A percentile compares a stretch with the other conserved stretches of the same genome.
Evolutionary conservation across 2,113 vertebrate genomes (phyloP).

Genomic region (Zingel zingel): DNA sequence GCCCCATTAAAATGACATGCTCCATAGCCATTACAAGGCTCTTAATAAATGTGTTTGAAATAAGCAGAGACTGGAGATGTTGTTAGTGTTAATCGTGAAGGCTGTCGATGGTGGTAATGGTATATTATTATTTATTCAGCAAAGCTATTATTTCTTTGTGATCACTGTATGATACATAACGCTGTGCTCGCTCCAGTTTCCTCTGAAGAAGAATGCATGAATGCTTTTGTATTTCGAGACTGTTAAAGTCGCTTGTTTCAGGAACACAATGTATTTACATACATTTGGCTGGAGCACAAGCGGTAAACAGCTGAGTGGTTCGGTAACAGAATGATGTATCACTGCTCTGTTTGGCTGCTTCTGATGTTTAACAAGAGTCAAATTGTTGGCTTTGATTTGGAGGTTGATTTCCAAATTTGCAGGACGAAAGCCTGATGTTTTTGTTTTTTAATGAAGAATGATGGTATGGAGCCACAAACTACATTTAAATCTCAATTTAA

Average conservation of each 20-base stretch:
- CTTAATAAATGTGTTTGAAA: slow-evolving; percentile 55
- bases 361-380: slow-evolving; percentile 46
- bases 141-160: slow-evolving; percentile 43
- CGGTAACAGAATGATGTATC: slow-evolving; percentile 52
- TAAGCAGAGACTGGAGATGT: slow-evolving; percentile 35
- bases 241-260: slow-evolving; percentile 46
- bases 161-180: slow-evolving; percentile 40
- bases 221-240: slow-evolving; percentile 31
- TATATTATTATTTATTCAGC: slow-evolving; percentile 44
- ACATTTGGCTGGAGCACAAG: slow-evolving; percentile 36
- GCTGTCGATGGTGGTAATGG: slow-evolving; percentile 44
- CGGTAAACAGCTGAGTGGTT: slow-evolving; percentile 50
- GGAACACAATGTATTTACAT: slow-evolving; percentile 31
- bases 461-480: slow-evolving; percentile 21
- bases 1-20: slow-evolving; percentile 47
- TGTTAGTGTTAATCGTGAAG: slow-evolving; percentile 45
- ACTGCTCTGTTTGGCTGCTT: slow-evolving; percentile 39
- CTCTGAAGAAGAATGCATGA: neutral
- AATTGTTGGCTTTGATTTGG: slow-evolving; percentile 46
- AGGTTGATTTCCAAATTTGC: slow-evolving; percentile 42
- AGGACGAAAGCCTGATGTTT: slow-evolving; percentile 1
- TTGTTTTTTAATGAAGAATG: neutral
- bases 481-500: slow-evolving; percentile 8
- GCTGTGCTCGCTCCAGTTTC: slow-evolving; percentile 21
- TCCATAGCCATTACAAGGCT: slow-evolving; percentile 15